phyloP scores from a whole-genome alignment of 2,888 invertebrate genomes.

The Drosophila longiperda region DNA sequence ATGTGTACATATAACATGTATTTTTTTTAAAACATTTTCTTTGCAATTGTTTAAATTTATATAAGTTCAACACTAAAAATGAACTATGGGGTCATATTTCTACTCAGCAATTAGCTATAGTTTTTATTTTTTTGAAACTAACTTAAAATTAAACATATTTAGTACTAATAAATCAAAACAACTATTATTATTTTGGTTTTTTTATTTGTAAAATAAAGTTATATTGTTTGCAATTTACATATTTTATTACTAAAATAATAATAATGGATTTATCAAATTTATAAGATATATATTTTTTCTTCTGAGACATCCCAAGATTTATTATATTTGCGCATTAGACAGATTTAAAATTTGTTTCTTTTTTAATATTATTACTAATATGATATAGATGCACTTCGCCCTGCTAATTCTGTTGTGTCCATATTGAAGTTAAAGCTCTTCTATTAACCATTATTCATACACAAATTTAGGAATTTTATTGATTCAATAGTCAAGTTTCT shows the following conservation, averaged over 20 bases:
- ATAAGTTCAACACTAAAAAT: too few relatives aligned
- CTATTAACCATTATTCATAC: background rate
- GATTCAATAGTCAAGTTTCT: background rate
- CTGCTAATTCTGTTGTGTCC: background rate
- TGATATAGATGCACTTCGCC: background rate
- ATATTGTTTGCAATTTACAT: background rate
- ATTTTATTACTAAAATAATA: background rate
- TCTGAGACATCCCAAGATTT: background rate
- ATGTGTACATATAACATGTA: too few relatives aligned
- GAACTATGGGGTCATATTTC: too few relatives aligned
- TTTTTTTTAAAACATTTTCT: too few relatives aligned
- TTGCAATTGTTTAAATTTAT: too few relatives aligned
- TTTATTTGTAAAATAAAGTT: background rate
- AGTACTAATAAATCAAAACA: background rate
- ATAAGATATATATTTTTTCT: background rate
- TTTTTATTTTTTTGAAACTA: background rate
- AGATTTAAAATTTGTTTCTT: background rate
- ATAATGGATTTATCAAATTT: too few relatives aligned
- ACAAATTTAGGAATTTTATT: background rate
- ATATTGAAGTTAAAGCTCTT: background rate
- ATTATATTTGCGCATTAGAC: background rate
- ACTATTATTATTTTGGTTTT: background rate
- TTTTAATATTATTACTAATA: background rate
- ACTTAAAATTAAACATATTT: background rate
- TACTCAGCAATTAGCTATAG: too few relatives aligned